Evolutionary conservation across 1,140 invertebrate genomes (phyloP), one percentile per base, ranked within the genome.

Genomic region (Liolophura sinensis): DNA sequence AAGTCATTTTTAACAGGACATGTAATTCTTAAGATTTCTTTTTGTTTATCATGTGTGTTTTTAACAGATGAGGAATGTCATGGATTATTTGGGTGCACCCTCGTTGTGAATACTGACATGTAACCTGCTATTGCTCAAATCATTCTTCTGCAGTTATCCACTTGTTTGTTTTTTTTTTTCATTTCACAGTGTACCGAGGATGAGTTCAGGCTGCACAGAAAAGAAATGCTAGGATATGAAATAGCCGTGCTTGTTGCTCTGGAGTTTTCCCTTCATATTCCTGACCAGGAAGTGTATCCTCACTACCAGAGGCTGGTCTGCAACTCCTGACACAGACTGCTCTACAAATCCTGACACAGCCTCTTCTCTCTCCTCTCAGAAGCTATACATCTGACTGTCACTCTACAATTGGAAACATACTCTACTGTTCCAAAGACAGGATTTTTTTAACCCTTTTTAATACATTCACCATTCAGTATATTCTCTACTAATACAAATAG

Each of bases 241-340:
- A 97, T 98, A 87, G 94, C 93, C 9, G 94, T 97, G 59, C 86
- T 98, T 24, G 94, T 98, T 54, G 94, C 95, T 0, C 85, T 98
- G 57, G 95, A 98, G 84, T 98, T 98, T 84, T 92, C 93, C 27
- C 87, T 98, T 57, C 95, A 97, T 85, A 88, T 96, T 55, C 93
- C 94, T 14, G 93, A 92, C 49, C 91, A 90, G 85, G 93, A 97
- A 86, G 90, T 98, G 64, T 91, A 93, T 86, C 94, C 96, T 16
- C 95, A 98, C 84, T 98, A 96, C 86, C 94, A 97, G 84, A 89
- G 95, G 69, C 88, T 98, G 64, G 65, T 80, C 12, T 82, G 79
- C 57, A 73, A 75, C 20, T 81, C 78, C 22, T 82, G 71, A 78
- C 70, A 61, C 18, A 9, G 50, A 60, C 25, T 25, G 48, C 51